A percentile compares a stretch with the other conserved stretches of the same genome.
Conservation (phyloP, 2,113 vertebrate species). For the Mormyrus iriodes region DNA sequence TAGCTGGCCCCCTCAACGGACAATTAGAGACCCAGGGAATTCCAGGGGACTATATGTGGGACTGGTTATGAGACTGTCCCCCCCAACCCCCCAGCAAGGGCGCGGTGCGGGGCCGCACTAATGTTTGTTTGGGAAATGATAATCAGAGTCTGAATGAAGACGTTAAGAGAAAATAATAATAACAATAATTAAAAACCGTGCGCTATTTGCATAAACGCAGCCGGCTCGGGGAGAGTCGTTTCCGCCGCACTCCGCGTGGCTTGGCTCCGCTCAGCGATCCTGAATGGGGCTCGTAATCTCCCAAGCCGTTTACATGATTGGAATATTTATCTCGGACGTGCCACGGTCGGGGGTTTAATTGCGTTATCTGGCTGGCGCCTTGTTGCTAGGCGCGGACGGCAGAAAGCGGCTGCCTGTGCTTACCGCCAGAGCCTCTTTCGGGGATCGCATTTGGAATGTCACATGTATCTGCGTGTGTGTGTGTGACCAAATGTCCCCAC, state of each 20-base stretch:
- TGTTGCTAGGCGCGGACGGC: background rate
- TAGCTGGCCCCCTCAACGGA: background rate
- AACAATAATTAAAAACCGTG: background rate
- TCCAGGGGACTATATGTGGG: background rate
- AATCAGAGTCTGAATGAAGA: background rate
- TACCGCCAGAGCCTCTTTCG: background rate
- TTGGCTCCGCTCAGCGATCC: background rate
- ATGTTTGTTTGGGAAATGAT: background rate
- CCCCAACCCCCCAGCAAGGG: background rate
- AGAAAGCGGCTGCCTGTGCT: background rate
- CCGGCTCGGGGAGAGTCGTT: background rate
- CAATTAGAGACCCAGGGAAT: background rate
- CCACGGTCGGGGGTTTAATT: conserved; percentile 13
- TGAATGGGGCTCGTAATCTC: conserved; percentile 11
- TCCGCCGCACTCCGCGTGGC: background rate
- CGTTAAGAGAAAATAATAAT: background rate
- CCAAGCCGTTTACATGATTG: conserved; percentile 18
- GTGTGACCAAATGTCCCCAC: background rate
- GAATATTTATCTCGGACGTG: conserved; percentile 22
- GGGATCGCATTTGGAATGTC: background rate
- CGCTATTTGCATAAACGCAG: background rate
- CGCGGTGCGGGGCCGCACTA: background rate
- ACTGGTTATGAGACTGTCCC: background rate
- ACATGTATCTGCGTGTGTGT: background rate
- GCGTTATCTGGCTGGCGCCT: conserved; percentile 9